phyloP scores from a whole-genome alignment of 2,113 vertebrate species.

The Gila orcuttii region DNA sequence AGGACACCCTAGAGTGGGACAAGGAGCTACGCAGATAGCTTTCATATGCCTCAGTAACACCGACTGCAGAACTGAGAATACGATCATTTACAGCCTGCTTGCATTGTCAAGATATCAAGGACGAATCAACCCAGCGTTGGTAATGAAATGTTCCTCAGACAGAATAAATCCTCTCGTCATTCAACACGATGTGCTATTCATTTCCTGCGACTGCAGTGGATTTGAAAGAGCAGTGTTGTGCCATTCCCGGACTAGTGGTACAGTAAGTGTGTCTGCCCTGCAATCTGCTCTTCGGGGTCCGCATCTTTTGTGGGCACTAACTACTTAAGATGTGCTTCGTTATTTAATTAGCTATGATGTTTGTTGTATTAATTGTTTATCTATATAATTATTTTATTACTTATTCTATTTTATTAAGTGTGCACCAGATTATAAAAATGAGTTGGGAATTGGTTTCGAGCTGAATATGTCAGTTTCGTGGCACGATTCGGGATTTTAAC shows the following conservation, averaged over 20 bases:
- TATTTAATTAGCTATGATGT: neutral
- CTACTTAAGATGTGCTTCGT: neutral
- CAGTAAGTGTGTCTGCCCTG: neutral
- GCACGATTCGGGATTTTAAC: neutral
- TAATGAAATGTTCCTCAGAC: conserved; percentile 6
- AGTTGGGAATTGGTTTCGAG: neutral
- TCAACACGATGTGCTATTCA: conserved; percentile 1
- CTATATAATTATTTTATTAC: neutral
- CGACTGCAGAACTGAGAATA: conserved; percentile 2
- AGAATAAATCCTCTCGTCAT: conserved; percentile 6
- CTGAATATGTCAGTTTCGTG: neutral
- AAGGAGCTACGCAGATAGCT: neutral
- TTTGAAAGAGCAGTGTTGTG: neutral
- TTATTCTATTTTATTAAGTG: neutral
- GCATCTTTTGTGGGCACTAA: neutral
- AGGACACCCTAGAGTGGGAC: neutral
- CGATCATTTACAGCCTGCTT: conserved; percentile 1
- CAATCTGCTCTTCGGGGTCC: neutral
- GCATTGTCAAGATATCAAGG: neutral
- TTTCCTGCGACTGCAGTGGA: conserved; percentile 13
- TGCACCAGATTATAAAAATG: neutral
- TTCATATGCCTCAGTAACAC: neutral
- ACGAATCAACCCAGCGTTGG: neutral
- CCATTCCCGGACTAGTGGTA: neutral
- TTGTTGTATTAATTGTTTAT: neutral